Evolutionary conservation across 2,888 invertebrate genomes (phyloP), one percentile per base, ranked within the genome.

Genomic region (Steromphala cineraria): DNA sequence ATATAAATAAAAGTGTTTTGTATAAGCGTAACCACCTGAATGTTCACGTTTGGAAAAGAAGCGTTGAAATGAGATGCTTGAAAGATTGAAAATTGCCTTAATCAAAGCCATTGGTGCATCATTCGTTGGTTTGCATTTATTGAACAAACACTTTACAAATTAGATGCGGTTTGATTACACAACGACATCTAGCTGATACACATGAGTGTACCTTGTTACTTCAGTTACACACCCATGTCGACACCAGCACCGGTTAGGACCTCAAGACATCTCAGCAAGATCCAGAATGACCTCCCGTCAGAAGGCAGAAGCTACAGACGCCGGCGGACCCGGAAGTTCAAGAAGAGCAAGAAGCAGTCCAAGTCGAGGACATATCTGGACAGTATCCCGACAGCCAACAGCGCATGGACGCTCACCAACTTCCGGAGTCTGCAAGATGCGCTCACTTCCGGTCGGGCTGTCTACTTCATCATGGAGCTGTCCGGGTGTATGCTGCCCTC

Each of bases 401-500:
- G 78, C 28, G 80, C 80, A 13, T 84, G 84, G 84, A 53, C 78
- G 8, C 19, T 84, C 46, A 28, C 56, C 19, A 77, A 79, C 53
- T 82, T 78, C 46, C 71, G 55, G 13, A 62, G 76, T 21, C 76
- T 86, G 13, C 76, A 67, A 17, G 76, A 81, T 40, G 84, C 83
- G 0, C 80, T 86, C 19, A 80, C 71, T 21, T 81, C 84, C 5
- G 86, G 86, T 2, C 81, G 80, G 13, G 67, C 76, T 2, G 84
- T 86, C n/a, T 81, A 78, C 53, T 86, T 80, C 56, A 71, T 78
- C 40, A 81, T 86, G 15, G 83, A 86, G 31, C 76, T 86, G 21
- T 78, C 81, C 2, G 81, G 80, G 4, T 86, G 86, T 74, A 53
- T 79, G 13, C 71, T 81, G 13, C 82, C 83, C 3, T 24, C 80